Percentiles rank a stretch among this genome's conserved stretches.
phyloP scores from a whole-genome alignment of 2,797 vertebrate genomes.

The Gambusia yucatana region DNA sequence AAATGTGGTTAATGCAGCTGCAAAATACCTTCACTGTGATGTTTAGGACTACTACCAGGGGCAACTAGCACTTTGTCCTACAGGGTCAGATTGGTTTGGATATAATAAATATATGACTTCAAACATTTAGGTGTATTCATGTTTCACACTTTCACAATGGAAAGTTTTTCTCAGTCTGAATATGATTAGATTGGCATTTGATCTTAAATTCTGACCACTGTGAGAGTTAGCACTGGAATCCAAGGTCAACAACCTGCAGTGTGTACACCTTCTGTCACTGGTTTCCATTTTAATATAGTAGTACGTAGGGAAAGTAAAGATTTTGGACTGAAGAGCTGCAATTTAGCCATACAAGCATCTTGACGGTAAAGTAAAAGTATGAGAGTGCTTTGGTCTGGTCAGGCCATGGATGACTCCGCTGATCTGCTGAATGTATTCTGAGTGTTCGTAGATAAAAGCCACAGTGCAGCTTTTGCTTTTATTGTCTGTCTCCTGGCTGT shows the following conservation, averaged over 20 bases:
- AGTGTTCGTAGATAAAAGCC: conserved; percentile 47
- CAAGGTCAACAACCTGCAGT: conserved; percentile 1
- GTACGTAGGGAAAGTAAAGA: neutral
- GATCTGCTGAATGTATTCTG: conserved; percentile 22
- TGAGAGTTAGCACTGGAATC: neutral
- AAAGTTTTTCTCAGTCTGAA: neutral
- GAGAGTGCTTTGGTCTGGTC: neutral
- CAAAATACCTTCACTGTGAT: neutral
- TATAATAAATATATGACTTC: neutral
- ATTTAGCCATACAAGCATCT: conserved; percentile 20
- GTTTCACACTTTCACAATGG: neutral
- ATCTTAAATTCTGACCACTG: neutral
- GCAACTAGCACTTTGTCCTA: neutral
- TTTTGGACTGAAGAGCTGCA: conserved; percentile 16
- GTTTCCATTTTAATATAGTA: conserved; percentile 7
- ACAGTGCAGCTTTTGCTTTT: conserved; percentile 35
- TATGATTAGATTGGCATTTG: neutral
- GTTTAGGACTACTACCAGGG: neutral
- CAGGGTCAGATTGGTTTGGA: neutral
- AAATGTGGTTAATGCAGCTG: neutral
- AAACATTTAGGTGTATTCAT: neutral
- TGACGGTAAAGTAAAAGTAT: conserved; percentile 19
- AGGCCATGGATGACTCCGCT: neutral
- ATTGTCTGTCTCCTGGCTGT: conserved; percentile 43
- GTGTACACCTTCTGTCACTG: neutral